A percentile compares a stretch with the other conserved stretches of the same genome.
Conservation (phyloP, 2,797 vertebrate species). For the Sebastes kiyomatsui region DNA sequence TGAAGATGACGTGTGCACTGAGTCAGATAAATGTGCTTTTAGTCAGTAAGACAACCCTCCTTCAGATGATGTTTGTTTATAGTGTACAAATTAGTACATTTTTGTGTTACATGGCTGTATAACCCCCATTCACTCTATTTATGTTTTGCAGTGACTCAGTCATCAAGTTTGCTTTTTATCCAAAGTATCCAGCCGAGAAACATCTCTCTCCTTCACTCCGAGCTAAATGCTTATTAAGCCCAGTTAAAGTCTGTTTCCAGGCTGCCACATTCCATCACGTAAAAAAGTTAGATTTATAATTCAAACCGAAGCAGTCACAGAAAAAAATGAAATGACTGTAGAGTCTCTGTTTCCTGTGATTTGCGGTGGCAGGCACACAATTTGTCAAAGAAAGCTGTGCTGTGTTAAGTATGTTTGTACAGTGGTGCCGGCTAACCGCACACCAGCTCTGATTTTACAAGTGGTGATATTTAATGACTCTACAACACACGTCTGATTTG, state of each 20-base stretch:
- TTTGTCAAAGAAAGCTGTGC: constrained; percentile 66
- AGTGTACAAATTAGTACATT: background rate
- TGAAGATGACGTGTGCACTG: constrained; percentile 33
- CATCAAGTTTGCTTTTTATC: background rate
- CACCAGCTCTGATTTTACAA: constrained; percentile 75
- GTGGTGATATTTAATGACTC: constrained; percentile 72
- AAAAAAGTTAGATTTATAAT: constrained; percentile 50
- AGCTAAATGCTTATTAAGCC: constrained; percentile 14
- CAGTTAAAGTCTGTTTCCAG: constrained; percentile 27
- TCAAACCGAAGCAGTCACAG: constrained; percentile 37
- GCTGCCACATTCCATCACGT: constrained; percentile 40
- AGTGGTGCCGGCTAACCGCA: constrained; percentile 70
- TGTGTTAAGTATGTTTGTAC: constrained; percentile 71
- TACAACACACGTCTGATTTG: constrained; percentile 60
- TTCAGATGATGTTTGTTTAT: constrained; percentile 6
- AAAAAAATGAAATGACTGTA: constrained; percentile 38
- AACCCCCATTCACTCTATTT: background rate
- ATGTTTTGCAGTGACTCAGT: background rate
- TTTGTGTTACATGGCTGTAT: background rate
- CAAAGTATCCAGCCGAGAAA: background rate
- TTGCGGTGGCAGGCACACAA: constrained; percentile 47
- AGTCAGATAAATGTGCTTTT: constrained; percentile 47
- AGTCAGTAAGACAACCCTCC: constrained; percentile 28
- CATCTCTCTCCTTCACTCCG: background rate
- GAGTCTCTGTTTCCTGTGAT: constrained; percentile 52